Base-by-base conservation (phyloP, 2,113 vertebrate species). In the Nannospalax galili region DNA sequence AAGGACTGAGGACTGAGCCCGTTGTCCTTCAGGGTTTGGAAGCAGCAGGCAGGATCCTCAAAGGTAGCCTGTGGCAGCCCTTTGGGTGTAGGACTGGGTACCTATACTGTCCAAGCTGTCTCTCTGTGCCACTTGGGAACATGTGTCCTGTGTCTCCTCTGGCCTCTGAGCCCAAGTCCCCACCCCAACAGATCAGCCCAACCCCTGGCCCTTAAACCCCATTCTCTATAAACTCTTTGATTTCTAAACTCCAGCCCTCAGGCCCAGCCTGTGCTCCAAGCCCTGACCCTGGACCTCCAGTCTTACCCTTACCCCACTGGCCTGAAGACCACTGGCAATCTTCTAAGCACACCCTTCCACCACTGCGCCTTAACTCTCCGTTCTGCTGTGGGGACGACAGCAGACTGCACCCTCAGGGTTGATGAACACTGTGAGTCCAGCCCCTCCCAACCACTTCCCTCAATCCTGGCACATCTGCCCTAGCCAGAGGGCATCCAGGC, bases 381-480 rank as follows among this genome's bases (percentile, higher is more conserved):
- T 88, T 37, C 35, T 64, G 32, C 52, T 75, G 37, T 56, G 32
- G 35, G 17, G 22, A 32, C 48, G 52, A 5, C 1, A 40, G 84
- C 67, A 30, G 37, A 58, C 52, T 42, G 40, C 8, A 72, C 4
- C 35, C 15, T 17, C 67, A 11, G 67, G 24, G 30, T 8, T 10
- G 67, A 19, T 2, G 3, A 73, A 52, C n/a, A 7, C 7, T 20
- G 75, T 0, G 4, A 37, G 30, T 19, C 35, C 40, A 48, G 15
- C 7, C 2, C 79, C 19, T 22, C 37, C 35, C 1, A 14, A 52
- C 35, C 69, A 35, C 2, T 9, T 16, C 42, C 0, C 0, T 48
- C 77, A 69, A 45, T 52, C n/a, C 42, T 26, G 26, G 22, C 20
- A 4, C 0, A 0, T 14, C 30, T 20, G 0, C 15, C 1, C 11